A percentile compares a stretch with the other conserved stretches of the same genome.
Conservation (phyloP, 2,797 vertebrate species). For the Hypotaenidia okinawae region DNA sequence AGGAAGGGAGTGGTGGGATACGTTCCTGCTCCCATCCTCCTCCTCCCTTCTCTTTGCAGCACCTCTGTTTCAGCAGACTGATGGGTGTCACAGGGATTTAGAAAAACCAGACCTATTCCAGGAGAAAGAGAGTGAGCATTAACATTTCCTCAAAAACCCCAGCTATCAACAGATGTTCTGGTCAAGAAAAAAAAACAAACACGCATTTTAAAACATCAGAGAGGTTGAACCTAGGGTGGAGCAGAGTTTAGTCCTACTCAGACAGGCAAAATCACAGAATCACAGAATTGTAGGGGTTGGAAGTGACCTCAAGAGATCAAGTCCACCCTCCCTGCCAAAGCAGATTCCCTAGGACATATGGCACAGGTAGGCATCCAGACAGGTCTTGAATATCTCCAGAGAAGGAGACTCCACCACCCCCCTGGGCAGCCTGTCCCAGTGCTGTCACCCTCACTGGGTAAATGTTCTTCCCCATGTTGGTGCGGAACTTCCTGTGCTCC, state of each 20-base stretch:
- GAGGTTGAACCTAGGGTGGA: not conserved
- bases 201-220: not conserved
- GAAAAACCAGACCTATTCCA: not conserved
- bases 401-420: too few species aligned
- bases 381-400: too few species aligned
- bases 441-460: too few species aligned
- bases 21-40: not conserved
- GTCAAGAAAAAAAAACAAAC: not conserved
- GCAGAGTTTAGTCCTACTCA: not conserved
- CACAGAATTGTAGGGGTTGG: too few species aligned
- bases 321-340: too few species aligned
- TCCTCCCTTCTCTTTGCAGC: not conserved
- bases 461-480: too few species aligned
- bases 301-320: too few species aligned
- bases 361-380: too few species aligned
- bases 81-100: not conserved
- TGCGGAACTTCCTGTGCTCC: too few species aligned
- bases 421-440: too few species aligned
- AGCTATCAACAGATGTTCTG: not conserved
- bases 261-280: not conserved
- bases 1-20: not conserved
- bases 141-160: not conserved
- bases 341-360: too few species aligned
- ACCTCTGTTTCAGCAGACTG: not conserved
- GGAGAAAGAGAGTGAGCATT: not conserved